These are phyloP conservation scores for Drosophila lacertosa DNA, from an alignment of 1,140 invertebrate species.

Conservation along the genomic window DNA sequence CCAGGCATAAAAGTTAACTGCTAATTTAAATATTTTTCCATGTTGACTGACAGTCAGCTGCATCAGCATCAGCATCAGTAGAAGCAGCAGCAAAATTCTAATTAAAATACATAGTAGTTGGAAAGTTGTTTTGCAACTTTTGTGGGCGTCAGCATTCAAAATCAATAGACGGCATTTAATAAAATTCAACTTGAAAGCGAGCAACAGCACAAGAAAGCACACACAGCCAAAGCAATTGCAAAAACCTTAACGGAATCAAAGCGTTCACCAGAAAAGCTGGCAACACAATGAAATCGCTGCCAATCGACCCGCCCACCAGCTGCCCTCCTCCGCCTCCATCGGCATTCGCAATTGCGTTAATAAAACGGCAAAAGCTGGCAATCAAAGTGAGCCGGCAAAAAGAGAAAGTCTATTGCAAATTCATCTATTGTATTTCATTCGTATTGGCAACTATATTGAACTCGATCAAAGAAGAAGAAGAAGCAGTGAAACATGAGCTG, in stretches of 20 bases:
- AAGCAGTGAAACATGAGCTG: conserved; percentile 1
- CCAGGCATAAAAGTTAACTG: conserved; percentile 47
- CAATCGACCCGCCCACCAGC: not conserved
- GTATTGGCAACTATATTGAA: conserved; percentile 3
- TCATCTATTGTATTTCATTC: conserved; percentile 24
- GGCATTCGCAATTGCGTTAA: conserved; percentile 60
- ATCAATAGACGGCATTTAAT: conserved; percentile 76
- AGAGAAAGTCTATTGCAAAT: conserved; percentile 33
- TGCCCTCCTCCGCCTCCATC: not conserved
- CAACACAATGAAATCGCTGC: conserved; percentile 30
- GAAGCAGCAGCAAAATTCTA: conserved; percentile 56
- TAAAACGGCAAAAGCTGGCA: conserved; percentile 51
- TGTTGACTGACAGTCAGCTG: conserved; percentile 41
- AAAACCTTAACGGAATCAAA: conserved; percentile 66
- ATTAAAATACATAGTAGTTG: conserved; percentile 69
- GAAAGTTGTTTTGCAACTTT: conserved; percentile 66
- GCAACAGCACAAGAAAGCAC: conserved; percentile 28
- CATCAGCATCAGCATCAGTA: conserved; percentile 4
- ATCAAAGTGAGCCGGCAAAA: conserved; percentile 50
- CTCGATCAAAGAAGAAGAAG: no score
- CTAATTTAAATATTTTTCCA: conserved; percentile 73
- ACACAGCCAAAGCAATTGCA: conserved; percentile 34
- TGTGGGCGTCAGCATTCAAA: conserved; percentile 56
- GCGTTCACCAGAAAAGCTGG: conserved; percentile 23
- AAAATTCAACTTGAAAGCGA: conserved; percentile 66